Base-by-base conservation (phyloP, 2,888 invertebrate species). In the Apeira syringaria region DNA sequence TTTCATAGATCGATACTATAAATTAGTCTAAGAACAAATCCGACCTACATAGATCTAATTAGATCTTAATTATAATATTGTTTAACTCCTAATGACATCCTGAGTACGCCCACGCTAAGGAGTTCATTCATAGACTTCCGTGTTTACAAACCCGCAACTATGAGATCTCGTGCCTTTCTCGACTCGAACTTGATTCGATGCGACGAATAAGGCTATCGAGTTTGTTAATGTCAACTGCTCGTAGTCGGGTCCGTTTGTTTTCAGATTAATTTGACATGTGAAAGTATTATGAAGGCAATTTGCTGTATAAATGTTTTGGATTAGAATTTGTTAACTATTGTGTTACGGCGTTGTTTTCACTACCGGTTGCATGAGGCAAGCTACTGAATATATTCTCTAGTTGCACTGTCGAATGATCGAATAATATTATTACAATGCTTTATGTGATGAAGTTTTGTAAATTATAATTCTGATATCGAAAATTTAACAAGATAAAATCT, bases 31-130 rank as follows among this genome's bases (percentile, higher is more conserved):
- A 20, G 12, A 15, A 35, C 33, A 34, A 27, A 27, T 24, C 4
- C 30, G 31, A 18, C 45, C 35, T 12, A 40, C 39, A 40, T 7
- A 45, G 39, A 46, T 46, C 52, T 53, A 56, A 55, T 58, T 53
- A 53, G 55, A 41, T 37, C 52, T 43, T 50, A 52, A 55, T 55
- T 53, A 58, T 43, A 56, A 52, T 51, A 53, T 59, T 51, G 56
- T 59, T 60, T 52, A 40, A 50, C 41, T 50, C 40, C 47, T 50
- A 61, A 61, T 61, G 47, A 55, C 47, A 31, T 39, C 39, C 48
- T 50, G 53, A 49, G 26, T 45, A 45, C 56, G 43, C 59, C 59
- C 43, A 58, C 64, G 35, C 38, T 39, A 17, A 24, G 18, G 7
- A 34, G 18, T 45, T 40, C 37, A 30, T 39, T 39, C 32, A 38